Percentiles rank a stretch among this genome's conserved stretches.
These are phyloP conservation scores for Acanthosoma haemorrhoidale DNA, from an alignment of 2,888 invertebrate species.

Conservation along the genomic window DNA sequence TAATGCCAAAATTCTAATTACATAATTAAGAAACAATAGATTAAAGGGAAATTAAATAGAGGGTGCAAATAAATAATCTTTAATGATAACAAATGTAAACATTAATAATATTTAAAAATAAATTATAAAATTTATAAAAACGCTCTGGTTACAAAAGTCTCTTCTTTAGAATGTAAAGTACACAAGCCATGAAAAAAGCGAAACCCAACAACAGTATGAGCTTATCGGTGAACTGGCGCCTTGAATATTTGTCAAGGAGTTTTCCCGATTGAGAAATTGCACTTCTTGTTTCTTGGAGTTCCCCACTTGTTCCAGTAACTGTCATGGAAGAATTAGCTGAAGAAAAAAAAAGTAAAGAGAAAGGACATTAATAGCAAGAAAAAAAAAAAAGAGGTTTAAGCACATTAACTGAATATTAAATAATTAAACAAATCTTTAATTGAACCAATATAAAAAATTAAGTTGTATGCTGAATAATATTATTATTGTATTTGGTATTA, in stretches of 20 bases:
- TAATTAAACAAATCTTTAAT: too few species aligned
- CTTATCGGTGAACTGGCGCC: conserved; percentile 93
- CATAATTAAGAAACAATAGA: background rate
- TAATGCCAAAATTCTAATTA: background rate
- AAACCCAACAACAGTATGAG: conserved; percentile 81
- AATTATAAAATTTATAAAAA: background rate
- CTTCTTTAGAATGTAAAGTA: conserved; percentile 88
- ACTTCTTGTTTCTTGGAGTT: conserved; percentile 78
- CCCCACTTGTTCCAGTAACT: conserved; percentile 64
- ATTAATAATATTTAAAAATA: background rate
- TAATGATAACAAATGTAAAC: background rate
- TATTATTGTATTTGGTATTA: too few species aligned
- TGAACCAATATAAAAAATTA: too few species aligned
- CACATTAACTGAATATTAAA: too few species aligned
- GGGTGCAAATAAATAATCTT: background rate
- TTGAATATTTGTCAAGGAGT: conserved; percentile 85
- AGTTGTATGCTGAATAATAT: too few species aligned
- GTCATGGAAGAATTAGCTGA: conserved; percentile 51
- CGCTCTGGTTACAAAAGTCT: conserved; percentile 61
- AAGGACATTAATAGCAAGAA: too few species aligned
- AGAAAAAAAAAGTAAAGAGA: conserved; percentile 42
- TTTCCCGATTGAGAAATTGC: conserved; percentile 85
- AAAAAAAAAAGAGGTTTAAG: too few species aligned
- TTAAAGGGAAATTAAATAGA: background rate
- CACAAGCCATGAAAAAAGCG: conserved; percentile 81